These are phyloP conservation scores for Chymomyza costata DNA, from an alignment of 1,140 invertebrate species.

Conservation along the genomic window DNA sequence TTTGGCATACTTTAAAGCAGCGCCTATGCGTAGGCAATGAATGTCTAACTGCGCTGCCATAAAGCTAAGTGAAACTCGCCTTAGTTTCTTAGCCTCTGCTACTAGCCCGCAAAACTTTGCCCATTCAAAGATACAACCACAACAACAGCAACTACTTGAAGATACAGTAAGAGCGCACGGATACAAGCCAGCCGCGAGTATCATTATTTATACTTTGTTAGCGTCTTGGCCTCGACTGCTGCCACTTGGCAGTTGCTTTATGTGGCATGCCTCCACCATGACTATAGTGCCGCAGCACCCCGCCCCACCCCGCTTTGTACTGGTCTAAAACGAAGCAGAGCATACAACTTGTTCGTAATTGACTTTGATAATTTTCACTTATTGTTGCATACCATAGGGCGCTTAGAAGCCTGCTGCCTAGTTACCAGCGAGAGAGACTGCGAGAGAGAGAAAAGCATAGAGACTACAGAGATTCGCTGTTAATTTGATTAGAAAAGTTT, in stretches of 20 bases:
- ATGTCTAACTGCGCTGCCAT: no score
- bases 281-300: no score
- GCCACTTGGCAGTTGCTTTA: conserved; percentile 32
- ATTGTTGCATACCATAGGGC: conserved; percentile 17
- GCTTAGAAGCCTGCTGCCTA: conserved; percentile 10
- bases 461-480: conserved; percentile 19
- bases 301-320: no score
- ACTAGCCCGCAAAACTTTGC: no score
- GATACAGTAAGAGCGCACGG: no score
- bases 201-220: conserved; percentile 34
- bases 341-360: conserved; percentile 32
- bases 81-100: no score
- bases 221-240: background rate
- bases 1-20: no score
- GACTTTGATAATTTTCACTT: conserved; percentile 65
- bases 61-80: no score
- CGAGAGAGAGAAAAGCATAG: background rate
- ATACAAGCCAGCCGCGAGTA: no score
- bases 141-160: conserved; percentile 33
- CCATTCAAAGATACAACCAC: conserved; percentile 8
- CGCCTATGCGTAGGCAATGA: no score
- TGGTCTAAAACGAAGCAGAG: no score
- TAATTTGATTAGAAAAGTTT: conserved; percentile 72
- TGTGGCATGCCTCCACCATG: no score
- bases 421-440: conserved; percentile 28